Evolutionary conservation across 1,140 invertebrate genomes (phyloP), one percentile per base, ranked within the genome.

Genomic region (Microplitis demolitor): DNA sequence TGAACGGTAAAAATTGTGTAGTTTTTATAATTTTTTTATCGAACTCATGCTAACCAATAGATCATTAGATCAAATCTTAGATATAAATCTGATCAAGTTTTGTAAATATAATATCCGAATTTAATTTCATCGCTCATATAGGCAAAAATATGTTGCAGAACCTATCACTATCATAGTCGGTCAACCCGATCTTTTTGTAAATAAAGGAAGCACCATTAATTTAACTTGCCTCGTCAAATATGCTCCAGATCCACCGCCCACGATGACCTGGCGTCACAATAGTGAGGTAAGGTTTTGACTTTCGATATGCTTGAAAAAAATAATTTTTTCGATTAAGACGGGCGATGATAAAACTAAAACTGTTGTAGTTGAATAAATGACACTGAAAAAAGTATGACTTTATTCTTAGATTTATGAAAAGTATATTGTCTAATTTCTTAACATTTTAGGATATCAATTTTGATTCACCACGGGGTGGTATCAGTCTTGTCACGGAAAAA

Each of bases 161-260:
- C 91, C 91, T 66, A 88, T 91, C 77, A 91, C 91, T 60, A 82
- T 86, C 62, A 91, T 93, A 80, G 86, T 90, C 24, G 91, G 91
- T 66, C 90, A 88, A 1, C 87, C 90, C 33, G 90, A 92, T 77
- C 87, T 92, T 71, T 91, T 89, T 82, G 89, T 92, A 69, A 90
- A 92, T 84, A 89, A 90, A 69, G 91, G 91, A 4, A 91, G 90
- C 72, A 92, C 91, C 37, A 91, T 93, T 76, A 92, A 92, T 84
- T 83, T 93, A 63, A 92, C 91, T 2, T 93, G 92, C 78, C 88
- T 91, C 33, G 90, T 92, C 45, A 89, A 88, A 76, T 89, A 90
- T 72, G 89, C 89, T 13, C 91, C 91, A 9, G 90, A 91, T 75
- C 91, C 91, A 58, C 91, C 91, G 4, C 86, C 88, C 14, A 87